phyloP scores from a whole-genome alignment of 2,888 invertebrate species.

The Acanthosepion pharaonis region DNA sequence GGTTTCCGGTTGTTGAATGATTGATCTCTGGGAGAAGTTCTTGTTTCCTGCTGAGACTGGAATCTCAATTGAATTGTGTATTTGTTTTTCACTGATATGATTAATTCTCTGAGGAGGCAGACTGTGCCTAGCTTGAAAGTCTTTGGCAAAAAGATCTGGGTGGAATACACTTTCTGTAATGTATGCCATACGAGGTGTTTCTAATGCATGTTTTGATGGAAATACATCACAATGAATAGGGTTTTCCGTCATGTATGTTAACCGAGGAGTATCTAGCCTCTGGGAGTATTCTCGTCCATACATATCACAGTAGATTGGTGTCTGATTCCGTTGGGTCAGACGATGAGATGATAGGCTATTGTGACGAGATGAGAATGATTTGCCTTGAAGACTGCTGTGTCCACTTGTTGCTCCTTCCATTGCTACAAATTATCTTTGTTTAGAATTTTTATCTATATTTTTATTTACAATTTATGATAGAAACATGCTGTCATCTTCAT shows the following conservation, averaged over 20 bases:
- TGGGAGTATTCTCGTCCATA: not conserved
- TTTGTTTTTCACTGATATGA: not conserved
- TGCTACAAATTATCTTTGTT: not conserved
- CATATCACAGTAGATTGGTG: conserved; percentile 40
- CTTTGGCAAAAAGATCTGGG: conserved; percentile 33
- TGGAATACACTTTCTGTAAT: not conserved
- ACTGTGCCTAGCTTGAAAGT: not conserved
- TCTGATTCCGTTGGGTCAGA: not conserved
- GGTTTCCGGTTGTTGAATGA: not conserved
- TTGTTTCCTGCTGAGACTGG: not conserved
- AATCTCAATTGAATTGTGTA: not conserved
- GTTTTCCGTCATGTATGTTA: conserved; percentile 39
- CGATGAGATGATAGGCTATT: not conserved
- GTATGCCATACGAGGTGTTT: conserved; percentile 38
- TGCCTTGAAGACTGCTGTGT: not conserved
- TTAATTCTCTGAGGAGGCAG: not conserved
- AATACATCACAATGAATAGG: conserved; percentile 33
- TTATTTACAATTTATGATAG: not conserved
- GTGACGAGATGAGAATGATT: not conserved
- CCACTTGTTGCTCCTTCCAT: not conserved
- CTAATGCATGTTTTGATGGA: not conserved
- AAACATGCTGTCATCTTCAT: not conserved
- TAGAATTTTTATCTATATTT: not conserved
- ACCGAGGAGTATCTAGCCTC: not conserved
- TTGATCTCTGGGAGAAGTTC: not conserved